Percentiles rank a stretch among this genome's conserved stretches.
These are phyloP conservation scores for Steatornis caripensis DNA, from an alignment of 2,113 vertebrate genomes.

Conservation along the genomic window DNA sequence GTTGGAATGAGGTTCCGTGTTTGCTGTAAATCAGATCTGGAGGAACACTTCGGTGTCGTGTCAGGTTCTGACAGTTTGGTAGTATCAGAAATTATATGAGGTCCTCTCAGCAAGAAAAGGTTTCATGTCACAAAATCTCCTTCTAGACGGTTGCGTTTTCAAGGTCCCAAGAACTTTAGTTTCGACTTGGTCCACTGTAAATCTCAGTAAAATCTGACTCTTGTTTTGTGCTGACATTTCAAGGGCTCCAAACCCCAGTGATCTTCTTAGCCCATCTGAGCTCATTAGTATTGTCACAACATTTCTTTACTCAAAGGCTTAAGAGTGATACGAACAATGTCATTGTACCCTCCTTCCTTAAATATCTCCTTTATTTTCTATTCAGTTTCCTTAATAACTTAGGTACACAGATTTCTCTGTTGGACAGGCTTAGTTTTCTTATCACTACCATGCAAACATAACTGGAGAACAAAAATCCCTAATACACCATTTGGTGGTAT, in stretches of 20 bases:
- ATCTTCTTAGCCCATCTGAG: neutral
- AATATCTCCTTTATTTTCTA: neutral
- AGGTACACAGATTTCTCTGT: neutral
- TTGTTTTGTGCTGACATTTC: neutral
- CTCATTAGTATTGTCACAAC: neutral
- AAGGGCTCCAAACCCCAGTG: neutral
- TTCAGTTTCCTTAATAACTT: neutral
- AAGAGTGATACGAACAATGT: neutral
- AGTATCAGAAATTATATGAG: neutral
- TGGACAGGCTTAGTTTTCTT: neutral
- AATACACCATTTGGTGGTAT: neutral
- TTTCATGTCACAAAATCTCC: neutral
- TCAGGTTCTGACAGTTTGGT: neutral
- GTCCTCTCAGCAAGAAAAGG: neutral
- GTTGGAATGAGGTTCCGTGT: neutral
- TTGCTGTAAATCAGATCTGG: constrained; percentile 19
- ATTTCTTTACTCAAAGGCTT: constrained; percentile 14
- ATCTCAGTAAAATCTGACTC: neutral
- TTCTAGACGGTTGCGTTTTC: neutral
- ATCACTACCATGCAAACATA: neutral
- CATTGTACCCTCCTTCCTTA: neutral
- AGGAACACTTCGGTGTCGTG: constrained; percentile 14
- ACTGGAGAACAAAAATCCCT: neutral
- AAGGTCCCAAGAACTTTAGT: neutral
- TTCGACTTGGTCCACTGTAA: neutral